phyloP scores from a whole-genome alignment of 1,140 invertebrate species.

The Acromyrmex echinatior region DNA sequence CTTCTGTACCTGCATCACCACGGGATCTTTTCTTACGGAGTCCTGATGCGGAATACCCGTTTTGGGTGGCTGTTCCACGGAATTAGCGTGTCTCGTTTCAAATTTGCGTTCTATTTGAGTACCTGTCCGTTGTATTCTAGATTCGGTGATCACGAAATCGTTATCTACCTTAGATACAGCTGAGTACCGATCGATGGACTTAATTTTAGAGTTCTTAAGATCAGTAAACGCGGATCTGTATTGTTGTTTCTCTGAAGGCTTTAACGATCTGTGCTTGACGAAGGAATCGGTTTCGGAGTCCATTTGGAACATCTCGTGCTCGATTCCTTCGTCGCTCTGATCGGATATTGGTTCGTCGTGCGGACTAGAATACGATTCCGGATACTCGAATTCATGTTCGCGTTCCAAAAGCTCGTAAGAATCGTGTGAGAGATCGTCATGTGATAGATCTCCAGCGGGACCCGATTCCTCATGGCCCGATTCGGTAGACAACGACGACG shows the following conservation, averaged over 20 bases:
- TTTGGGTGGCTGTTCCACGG: conserved; percentile 74
- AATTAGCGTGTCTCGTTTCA: conserved; percentile 79
- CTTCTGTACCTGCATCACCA: conserved; percentile 84
- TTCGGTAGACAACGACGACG: conserved; percentile 89
- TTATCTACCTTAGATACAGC: conserved; percentile 70
- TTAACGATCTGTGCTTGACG: conserved; percentile 83
- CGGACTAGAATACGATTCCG: conserved; percentile 84
- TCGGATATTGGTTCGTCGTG: conserved; percentile 81
- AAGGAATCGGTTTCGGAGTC: conserved; percentile 86
- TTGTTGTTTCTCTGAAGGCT: conserved; percentile 79
- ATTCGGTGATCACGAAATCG: conserved; percentile 80
- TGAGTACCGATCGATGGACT: conserved; percentile 82
- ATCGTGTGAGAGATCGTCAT: conserved; percentile 95
- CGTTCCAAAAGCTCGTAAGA: conserved; percentile 95
- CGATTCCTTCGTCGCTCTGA: conserved; percentile 85
- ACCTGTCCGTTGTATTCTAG: conserved; percentile 82
- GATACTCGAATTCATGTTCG: conserved; percentile 85
- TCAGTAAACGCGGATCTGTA: conserved; percentile 82
- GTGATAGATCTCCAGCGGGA: conserved; percentile 89
- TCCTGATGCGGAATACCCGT: conserved; percentile 76
- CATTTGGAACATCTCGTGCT: conserved; percentile 86
- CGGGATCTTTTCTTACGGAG: conserved; percentile 80
- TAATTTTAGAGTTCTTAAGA: conserved; percentile 76
- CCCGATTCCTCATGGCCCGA: conserved; percentile 88
- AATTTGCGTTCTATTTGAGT: conserved; percentile 84